These are phyloP conservation scores for Sapayoa aenigma DNA, from an alignment of 2,113 vertebrate genomes.

Conservation along the genomic window DNA sequence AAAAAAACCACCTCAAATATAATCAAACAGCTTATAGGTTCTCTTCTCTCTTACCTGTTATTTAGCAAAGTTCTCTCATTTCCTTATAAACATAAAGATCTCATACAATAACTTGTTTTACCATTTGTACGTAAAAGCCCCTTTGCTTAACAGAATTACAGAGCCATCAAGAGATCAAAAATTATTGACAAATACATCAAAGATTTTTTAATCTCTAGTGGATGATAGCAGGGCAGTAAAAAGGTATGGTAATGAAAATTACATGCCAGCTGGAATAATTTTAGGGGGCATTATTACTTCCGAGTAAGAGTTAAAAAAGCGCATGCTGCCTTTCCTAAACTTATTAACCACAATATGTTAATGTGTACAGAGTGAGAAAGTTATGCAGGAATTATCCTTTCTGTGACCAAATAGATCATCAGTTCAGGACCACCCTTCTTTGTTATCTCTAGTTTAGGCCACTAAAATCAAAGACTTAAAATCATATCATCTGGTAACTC, in stretches of 20 bases:
- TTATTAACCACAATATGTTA: neutral
- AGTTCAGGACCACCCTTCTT: neutral
- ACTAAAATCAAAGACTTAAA: neutral
- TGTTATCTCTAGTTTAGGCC: neutral
- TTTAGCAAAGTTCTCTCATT: neutral
- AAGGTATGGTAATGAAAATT: neutral
- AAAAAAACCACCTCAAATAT: neutral
- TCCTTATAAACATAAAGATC: neutral
- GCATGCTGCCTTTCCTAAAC: neutral
- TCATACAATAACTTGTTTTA: neutral
- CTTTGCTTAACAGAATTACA: neutral
- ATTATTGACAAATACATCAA: neutral
- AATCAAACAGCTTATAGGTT: neutral
- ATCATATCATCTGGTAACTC: neutral
- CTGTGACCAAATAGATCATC: neutral
- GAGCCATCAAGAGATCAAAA: neutral
- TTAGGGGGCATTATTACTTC: neutral
- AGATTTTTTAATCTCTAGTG: neutral
- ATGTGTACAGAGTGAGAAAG: neutral
- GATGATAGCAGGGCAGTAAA: neutral
- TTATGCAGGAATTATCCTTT: neutral
- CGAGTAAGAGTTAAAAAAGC: neutral
- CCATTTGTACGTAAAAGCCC: neutral
- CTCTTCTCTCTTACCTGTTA: neutral
- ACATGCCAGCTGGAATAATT: neutral